Base-by-base conservation (phyloP, 2,888 invertebrate genomes). In the Coecobrya sp. region DNA sequence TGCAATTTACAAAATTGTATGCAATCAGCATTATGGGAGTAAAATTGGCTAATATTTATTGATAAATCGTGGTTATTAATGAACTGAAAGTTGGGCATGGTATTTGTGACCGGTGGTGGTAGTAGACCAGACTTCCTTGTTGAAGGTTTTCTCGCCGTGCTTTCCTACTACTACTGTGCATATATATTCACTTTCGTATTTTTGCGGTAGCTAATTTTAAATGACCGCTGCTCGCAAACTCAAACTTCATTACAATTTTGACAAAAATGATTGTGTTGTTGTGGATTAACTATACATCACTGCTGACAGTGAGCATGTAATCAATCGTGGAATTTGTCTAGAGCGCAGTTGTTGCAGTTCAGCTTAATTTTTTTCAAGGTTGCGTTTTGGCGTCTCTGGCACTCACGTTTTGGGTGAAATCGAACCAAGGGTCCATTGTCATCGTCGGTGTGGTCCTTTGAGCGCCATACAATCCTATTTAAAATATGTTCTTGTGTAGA, bases 371-470 rank as follows among this genome's bases (percentile, higher is more conserved):
- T 68, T 76, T 79, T 86, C 91, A 90, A 90, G 90, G 90, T 86
- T 79, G 65, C 62, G 11, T 25, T 30, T 91, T 91, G 91, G 91
- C 86, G 91, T 86, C 91, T 36, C 25, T 27, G 59, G 22, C 55
- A n/a, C 76, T 76, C 73, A 73, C 42, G 73, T 76, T 45, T 30
- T 68, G 68, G 45, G 73, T 76, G 73, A 76, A 79, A 52, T 52
- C 49, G 52, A 79, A 42, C 8, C 42, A 87, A 79, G 81, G 91
- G 88, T 82, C 65, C 52, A 45, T 79, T 19, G 5, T 59, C 16
- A n/a, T 68, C 52, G 84, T 73, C 88, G 73, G 92, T 92, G 92
- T 92, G 92, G 92, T 92, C 92, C 87, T 87, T 88, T 81, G 81
- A 55, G 55, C 19, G n/a, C 45, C n/a, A 30, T n/a, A n/a, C 59